These are phyloP conservation scores for Euura lappo DNA, from an alignment of 1,140 invertebrate genomes.

Conservation along the genomic window DNA sequence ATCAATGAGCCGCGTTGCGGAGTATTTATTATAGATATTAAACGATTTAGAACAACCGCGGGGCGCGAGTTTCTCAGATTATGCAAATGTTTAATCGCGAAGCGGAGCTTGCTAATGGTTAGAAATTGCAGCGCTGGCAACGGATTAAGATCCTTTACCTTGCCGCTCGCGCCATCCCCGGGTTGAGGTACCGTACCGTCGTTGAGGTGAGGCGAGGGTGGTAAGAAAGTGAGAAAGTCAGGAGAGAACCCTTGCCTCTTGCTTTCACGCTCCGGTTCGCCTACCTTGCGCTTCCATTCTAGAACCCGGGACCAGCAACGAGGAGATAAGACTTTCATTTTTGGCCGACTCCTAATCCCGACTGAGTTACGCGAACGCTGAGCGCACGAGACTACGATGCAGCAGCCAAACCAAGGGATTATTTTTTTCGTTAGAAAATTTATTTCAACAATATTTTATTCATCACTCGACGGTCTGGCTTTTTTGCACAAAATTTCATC, in stretches of 20 bases:
- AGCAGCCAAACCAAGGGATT: too few species aligned
- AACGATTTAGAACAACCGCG: conserved; percentile 41
- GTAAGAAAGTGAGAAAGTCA: neutral
- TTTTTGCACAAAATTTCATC: too few species aligned
- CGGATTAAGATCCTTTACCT: conserved; percentile 46
- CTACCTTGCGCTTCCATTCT: neutral
- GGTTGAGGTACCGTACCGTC: conserved; percentile 41
- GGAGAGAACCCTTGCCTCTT: neutral
- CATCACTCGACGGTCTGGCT: too few species aligned
- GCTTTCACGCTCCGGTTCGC: neutral
- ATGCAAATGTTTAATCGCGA: conserved; percentile 60
- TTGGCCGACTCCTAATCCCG: conserved; percentile 54
- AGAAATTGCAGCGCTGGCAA: conserved; percentile 58
- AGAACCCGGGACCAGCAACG: neutral
- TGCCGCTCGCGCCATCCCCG: conserved; percentile 25
- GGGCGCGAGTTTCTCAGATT: conserved; percentile 43
- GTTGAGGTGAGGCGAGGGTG: neutral
- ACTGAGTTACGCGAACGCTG: conserved; percentile 42
- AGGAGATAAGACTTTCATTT: conserved; percentile 58
- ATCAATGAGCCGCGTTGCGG: too few species aligned
- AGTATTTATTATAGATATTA: neutral
- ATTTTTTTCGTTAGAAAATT: too few species aligned
- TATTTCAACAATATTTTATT: too few species aligned
- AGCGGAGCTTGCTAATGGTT: conserved; percentile 52
- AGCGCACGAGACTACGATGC: neutral